phyloP scores from a whole-genome alignment of 2,888 invertebrate genomes.

The Exocentrus adspersus region DNA sequence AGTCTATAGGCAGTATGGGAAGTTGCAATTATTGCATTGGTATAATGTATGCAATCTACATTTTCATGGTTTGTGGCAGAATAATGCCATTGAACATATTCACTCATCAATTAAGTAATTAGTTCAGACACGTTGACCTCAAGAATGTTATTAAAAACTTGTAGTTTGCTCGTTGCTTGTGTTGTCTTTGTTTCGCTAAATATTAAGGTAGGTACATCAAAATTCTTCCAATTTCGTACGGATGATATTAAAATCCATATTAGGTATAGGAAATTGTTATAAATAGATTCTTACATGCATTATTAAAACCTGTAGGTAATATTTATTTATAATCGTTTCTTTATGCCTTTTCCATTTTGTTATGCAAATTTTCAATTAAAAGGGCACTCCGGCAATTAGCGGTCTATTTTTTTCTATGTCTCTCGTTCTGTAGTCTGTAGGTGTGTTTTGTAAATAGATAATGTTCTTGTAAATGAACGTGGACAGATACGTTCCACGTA shows the following conservation, averaged over 20 bases:
- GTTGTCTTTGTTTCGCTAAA: too few species aligned
- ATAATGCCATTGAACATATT: too few species aligned
- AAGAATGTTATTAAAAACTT: too few species aligned
- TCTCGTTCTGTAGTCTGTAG: neutral
- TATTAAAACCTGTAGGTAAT: too few species aligned
- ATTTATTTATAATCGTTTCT: neutral
- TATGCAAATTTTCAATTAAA: neutral
- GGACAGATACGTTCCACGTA: neutral
- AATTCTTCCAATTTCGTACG: too few species aligned
- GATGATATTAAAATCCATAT: too few species aligned
- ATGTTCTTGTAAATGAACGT: neutral
- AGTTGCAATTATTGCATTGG: neutral
- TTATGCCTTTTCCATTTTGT: neutral
- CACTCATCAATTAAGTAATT: too few species aligned
- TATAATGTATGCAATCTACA: neutral
- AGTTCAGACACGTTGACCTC: too few species aligned
- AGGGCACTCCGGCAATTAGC: neutral
- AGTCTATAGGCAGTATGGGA: neutral
- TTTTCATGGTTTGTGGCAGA: neutral
- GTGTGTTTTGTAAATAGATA: neutral
- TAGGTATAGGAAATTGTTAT: too few species aligned
- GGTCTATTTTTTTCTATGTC: neutral
- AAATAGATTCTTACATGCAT: too few species aligned
- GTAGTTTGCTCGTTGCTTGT: too few species aligned
- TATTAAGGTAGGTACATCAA: too few species aligned